Percentiles rank a stretch among this genome's conserved stretches.
Conservation (phyloP, 2,888 invertebrate species). For the Leptopilina myrica region DNA sequence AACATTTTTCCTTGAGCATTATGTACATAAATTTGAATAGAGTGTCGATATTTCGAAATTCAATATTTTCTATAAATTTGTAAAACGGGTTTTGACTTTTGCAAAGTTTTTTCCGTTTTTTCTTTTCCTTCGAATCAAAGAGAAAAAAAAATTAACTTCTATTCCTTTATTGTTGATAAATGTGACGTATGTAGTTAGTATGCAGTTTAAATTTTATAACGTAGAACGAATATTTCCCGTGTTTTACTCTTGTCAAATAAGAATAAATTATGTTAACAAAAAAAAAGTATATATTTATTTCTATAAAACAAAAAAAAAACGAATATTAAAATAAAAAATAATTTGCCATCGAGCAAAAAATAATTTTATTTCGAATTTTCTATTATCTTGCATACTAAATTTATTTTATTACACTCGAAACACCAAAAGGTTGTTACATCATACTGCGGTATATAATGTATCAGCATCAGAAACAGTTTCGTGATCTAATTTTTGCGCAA, state of each 20-base stretch:
- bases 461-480: slow-evolving; percentile 42
- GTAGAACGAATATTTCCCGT: too few relatives aligned
- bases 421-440: slow-evolving; percentile 53
- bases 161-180: too few relatives aligned
- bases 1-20: background rate
- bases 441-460: slow-evolving; percentile 45
- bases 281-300: too few relatives aligned
- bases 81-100: background rate
- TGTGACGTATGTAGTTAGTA: too few relatives aligned
- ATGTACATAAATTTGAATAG: slow-evolving; percentile 19
- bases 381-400: background rate
- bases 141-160: too few relatives aligned
- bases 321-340: background rate
- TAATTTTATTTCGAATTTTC: background rate
- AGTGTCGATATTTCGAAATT: background rate
- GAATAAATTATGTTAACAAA: too few relatives aligned
- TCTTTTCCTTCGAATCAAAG: too few relatives aligned
- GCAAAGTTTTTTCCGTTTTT: background rate
- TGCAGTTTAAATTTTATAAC: too few relatives aligned
- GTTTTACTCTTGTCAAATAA: too few relatives aligned
- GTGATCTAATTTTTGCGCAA: too few relatives aligned
- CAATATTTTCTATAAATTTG: slow-evolving; percentile 1
- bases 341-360: background rate
- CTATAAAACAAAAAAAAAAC: too few relatives aligned
- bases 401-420: background rate